Conservation (phyloP, 1,140 invertebrate genomes). For the Penaeus indicus region DNA sequence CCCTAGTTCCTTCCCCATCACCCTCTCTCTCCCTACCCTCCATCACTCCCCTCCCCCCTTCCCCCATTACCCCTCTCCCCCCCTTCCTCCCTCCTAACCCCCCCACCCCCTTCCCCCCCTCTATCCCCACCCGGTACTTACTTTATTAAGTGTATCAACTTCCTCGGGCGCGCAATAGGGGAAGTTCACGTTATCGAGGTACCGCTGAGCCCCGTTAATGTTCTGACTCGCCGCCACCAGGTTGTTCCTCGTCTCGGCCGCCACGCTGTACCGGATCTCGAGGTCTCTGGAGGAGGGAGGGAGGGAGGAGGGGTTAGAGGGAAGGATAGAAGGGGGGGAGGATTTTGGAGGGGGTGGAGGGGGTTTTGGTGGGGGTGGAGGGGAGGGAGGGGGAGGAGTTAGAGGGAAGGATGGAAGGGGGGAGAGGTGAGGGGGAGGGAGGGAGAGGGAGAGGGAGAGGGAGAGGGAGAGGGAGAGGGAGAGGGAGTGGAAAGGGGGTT, state of each 20-base stretch:
- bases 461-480: too few species aligned
- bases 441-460: too few species aligned
- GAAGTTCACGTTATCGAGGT: constrained; percentile 75
- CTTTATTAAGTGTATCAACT: constrained; percentile 73
- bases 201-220: constrained; percentile 74
- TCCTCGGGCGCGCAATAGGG: constrained; percentile 77
- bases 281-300: constrained; percentile 67
- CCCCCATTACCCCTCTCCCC: not conserved
- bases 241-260: constrained; percentile 75
- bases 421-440: too few species aligned
- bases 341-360: not conserved
- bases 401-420: too few species aligned
- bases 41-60: not conserved
- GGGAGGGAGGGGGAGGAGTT: too few species aligned
- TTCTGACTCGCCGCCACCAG: constrained; percentile 76
- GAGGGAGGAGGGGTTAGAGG: not conserved
- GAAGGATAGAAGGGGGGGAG: constrained; percentile 57
- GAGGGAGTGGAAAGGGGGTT: too few species aligned
- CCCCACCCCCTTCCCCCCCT: too few species aligned
- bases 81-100: not conserved
- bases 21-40: not conserved
- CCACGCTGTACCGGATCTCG: constrained; percentile 71
- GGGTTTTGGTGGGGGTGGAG: not conserved
- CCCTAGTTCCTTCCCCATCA: not conserved
- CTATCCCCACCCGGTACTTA: constrained; percentile 56